Evolutionary conservation across 2,888 invertebrate genomes (phyloP).

Genomic region (Xestia ashworthii): DNA sequence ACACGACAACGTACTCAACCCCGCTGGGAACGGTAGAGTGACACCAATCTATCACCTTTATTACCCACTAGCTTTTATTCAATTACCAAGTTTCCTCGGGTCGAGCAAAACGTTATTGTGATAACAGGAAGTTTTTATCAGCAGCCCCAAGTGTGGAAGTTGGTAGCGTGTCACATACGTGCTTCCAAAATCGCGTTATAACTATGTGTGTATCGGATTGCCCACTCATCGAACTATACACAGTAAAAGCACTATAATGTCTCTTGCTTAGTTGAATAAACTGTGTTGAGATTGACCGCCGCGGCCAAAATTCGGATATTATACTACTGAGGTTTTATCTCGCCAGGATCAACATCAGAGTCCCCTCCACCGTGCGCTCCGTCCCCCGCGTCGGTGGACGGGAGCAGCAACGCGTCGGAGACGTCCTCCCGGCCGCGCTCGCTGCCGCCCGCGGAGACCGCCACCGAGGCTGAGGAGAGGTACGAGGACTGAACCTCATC

Average conservation of each 20-base stretch:
- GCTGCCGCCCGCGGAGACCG: conserved; percentile 86
- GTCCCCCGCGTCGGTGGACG: conserved; percentile 23
- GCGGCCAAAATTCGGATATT: background rate
- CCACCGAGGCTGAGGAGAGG: conserved; percentile 87
- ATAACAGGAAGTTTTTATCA: too few relatives aligned
- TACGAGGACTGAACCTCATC: conserved; percentile 73
- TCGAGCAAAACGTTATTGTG: too few relatives aligned
- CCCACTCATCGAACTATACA: background rate
- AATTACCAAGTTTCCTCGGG: too few relatives aligned
- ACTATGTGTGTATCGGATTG: background rate
- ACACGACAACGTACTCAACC: conserved; percentile 71
- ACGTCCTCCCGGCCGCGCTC: conserved; percentile 56
- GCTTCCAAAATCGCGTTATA: background rate
- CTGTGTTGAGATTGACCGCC: background rate
- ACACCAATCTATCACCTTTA: rapidly evolving
- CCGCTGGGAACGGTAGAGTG: conserved; percentile 61
- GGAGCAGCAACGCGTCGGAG: conserved; percentile 37
- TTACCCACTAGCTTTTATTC: background rate
- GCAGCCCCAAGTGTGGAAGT: too few relatives aligned
- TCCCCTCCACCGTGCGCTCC: conserved; percentile 44
- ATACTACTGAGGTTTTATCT: background rate
- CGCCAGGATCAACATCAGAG: conserved; percentile 27
- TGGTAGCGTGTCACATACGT: too few relatives aligned
- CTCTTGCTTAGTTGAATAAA: background rate
- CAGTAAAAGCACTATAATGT: background rate